Evolutionary conservation across 2,797 vertebrate species (phyloP).

Genomic region (Coendou prehensilis): DNA sequence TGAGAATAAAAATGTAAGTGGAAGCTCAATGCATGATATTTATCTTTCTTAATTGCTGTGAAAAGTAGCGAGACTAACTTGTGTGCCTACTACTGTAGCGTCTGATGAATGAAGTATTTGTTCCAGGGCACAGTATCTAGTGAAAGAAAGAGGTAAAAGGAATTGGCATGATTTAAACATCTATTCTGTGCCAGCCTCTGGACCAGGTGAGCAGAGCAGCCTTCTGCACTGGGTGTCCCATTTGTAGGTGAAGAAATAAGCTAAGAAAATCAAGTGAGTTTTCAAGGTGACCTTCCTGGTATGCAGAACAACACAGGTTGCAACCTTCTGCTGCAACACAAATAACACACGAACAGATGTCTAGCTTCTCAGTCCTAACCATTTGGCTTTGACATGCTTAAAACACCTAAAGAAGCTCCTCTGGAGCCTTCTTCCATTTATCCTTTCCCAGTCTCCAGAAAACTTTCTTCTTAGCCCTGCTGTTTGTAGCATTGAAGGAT

Average conservation of each 20-base stretch:
- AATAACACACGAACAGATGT: not conserved
- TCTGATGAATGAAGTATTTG: not conserved
- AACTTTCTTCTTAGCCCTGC: not conserved
- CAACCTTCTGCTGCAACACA: not conserved
- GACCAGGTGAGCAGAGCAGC: not conserved
- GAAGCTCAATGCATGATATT: constrained; percentile 52
- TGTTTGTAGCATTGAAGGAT: not conserved
- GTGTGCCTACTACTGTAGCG: not conserved
- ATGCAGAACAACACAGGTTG: not conserved
- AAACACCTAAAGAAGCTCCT: not conserved
- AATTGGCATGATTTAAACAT: not conserved
- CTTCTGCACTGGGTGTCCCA: not conserved
- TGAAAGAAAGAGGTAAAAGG: not conserved
- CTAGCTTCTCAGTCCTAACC: not conserved
- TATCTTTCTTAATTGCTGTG: constrained; percentile 32
- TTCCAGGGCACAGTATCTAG: not conserved
- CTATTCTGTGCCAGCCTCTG: not conserved
- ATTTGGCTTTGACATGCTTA: not conserved
- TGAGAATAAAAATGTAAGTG: constrained; percentile 56
- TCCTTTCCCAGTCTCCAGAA: not conserved
- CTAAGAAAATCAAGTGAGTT: not conserved
- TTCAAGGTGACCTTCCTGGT: not conserved
- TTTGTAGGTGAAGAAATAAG: not conserved
- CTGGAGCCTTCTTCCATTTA: not conserved
- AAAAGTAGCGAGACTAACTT: not conserved